phyloP scores from a whole-genome alignment of 1,140 invertebrate species.

The Frieseomelitta varia region DNA sequence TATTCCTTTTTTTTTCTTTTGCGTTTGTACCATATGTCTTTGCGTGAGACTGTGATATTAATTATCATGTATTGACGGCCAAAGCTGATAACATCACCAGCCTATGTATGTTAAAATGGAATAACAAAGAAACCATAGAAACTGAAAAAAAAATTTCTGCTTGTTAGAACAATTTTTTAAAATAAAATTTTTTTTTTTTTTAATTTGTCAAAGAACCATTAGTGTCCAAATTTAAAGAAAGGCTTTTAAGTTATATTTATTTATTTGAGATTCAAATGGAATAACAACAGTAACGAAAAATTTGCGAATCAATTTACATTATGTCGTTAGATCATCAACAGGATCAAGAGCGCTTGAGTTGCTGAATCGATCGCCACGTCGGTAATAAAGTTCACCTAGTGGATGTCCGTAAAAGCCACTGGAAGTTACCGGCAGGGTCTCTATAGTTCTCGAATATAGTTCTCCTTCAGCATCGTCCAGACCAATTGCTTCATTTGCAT shows the following conservation, averaged over 20 bases:
- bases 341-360: constrained; percentile 19
- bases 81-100: neutral
- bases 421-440: constrained; percentile 74
- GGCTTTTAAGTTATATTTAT: neutral
- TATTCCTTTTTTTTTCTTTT: neutral
- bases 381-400: constrained; percentile 75
- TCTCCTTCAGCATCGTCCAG: neutral
- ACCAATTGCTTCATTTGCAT: neutral
- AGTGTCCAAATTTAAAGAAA: neutral
- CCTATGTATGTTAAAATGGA: too few relatives aligned
- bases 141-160: neutral
- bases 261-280: neutral
- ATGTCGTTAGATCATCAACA: neutral
- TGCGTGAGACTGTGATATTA: neutral
- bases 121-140: too few relatives aligned
- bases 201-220: neutral
- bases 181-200: too few relatives aligned
- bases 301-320: neutral
- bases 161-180: neutral
- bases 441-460: constrained; percentile 35
- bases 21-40: neutral
- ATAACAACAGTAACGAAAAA: neutral
- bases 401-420: constrained; percentile 54
- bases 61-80: neutral
- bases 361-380: constrained; percentile 74